Conservation (phyloP, 2,113 vertebrate genomes). For the Pongo abelii region DNA sequence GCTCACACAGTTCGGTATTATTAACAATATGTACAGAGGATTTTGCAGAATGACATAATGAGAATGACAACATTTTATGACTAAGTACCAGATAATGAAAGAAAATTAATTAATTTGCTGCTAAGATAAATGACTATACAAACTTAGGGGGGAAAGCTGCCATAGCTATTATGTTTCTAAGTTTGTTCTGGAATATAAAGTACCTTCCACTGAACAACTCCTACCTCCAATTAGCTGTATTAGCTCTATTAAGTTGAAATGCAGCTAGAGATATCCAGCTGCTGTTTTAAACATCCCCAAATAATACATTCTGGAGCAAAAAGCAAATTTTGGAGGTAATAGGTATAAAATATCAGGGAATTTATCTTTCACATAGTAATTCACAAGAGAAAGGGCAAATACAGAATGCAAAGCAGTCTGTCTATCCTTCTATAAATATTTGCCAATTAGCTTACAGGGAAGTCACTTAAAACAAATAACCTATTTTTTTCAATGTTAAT, state of each 20-base stretch:
- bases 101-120: conserved; percentile 64
- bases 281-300: conserved; percentile 13
- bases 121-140: conserved; percentile 63
- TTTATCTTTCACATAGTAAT: conserved; percentile 40
- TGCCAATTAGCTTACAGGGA: neutral
- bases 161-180: conserved; percentile 15
- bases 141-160: neutral
- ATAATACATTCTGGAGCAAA: conserved; percentile 13
- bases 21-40: neutral
- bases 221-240: conserved; percentile 45
- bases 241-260: conserved; percentile 36
- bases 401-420: neutral
- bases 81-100: conserved; percentile 57
- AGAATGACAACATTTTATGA: conserved; percentile 65
- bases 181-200: conserved; percentile 60
- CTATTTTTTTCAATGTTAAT: conserved; percentile 41
- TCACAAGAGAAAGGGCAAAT: conserved; percentile 13
- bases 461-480: conserved; percentile 6
- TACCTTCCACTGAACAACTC: conserved; percentile 8
- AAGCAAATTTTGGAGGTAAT: neutral
- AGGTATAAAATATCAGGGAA: neutral
- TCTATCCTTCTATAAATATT: neutral
- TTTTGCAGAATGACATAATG: conserved; percentile 44
- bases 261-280: conserved; percentile 19
- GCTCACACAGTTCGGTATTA: neutral